Evolutionary conservation across 2,113 vertebrate species (phyloP).

Genomic region (Enhydra lutris): DNA sequence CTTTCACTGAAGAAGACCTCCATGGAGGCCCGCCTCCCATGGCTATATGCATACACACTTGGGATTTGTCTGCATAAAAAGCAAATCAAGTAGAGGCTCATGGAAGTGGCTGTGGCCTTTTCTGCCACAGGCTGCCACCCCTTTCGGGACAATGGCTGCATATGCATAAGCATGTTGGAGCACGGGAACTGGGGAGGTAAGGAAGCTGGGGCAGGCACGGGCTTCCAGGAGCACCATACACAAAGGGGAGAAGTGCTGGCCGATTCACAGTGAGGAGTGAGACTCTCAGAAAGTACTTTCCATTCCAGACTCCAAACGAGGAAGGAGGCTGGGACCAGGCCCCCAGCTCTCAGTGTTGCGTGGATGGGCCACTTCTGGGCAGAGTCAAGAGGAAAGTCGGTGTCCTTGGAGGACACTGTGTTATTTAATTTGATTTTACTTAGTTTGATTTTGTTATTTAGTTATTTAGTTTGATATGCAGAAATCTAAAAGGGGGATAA

Average conservation of each 20-base stretch:
- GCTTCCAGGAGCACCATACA: background rate
- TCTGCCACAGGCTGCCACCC: background rate
- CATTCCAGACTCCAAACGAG: background rate
- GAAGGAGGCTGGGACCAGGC: background rate
- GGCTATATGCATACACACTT: background rate
- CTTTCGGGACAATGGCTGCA: background rate
- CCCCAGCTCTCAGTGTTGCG: background rate
- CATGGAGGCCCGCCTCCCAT: rapidly evolving
- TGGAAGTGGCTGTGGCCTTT: background rate
- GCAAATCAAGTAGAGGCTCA: background rate
- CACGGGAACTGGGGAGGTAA: too few relatives aligned
- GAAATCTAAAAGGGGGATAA: background rate
- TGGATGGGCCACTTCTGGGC: background rate
- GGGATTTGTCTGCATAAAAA: background rate
- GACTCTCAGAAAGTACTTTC: background rate
- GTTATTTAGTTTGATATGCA: background rate
- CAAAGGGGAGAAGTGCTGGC: background rate
- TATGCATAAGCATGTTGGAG: rapidly evolving
- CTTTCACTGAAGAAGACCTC: background rate
- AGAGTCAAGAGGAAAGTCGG: background rate
- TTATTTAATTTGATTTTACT: background rate
- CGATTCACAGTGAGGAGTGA: background rate
- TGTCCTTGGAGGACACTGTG: background rate
- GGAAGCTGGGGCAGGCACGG: background rate
- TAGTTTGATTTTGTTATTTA: background rate